Conservation (phyloP, 2,113 vertebrate species). For the Ginglymostoma cirratum region DNA sequence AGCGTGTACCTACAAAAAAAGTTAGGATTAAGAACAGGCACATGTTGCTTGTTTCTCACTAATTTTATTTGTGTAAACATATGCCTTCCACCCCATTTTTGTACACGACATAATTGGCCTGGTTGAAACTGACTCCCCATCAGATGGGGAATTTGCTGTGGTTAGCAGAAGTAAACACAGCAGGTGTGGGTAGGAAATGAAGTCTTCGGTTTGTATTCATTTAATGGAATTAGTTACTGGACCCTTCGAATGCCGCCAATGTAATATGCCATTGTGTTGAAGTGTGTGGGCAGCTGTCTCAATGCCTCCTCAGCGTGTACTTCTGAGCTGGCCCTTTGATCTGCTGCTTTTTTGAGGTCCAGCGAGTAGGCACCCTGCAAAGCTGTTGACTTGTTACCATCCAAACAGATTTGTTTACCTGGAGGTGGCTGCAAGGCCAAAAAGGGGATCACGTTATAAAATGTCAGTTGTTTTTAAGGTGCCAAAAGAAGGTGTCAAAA, state of each 20-base stretch:
- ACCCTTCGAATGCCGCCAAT: not conserved
- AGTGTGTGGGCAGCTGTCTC: not conserved
- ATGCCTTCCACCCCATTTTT: not conserved
- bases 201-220: not conserved
- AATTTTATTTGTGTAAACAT: not conserved
- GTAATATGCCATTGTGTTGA: not conserved
- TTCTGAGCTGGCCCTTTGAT: not conserved
- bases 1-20: not conserved
- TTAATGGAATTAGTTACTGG: not conserved
- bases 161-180: not conserved
- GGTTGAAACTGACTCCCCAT: not conserved
- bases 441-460: not conserved
- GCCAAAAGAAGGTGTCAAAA: fast-evolving
- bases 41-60: not conserved
- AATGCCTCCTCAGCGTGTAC: not conserved
- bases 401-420: not conserved
- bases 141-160: not conserved
- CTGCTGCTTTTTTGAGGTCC: not conserved
- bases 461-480: not conserved
- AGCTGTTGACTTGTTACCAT: not conserved
- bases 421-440: not conserved
- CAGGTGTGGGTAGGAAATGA: not conserved
- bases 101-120: not conserved
- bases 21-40: not conserved
- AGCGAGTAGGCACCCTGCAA: not conserved